Conservation (phyloP, 2,797 vertebrate species). For the Epinephelus coioides region DNA sequence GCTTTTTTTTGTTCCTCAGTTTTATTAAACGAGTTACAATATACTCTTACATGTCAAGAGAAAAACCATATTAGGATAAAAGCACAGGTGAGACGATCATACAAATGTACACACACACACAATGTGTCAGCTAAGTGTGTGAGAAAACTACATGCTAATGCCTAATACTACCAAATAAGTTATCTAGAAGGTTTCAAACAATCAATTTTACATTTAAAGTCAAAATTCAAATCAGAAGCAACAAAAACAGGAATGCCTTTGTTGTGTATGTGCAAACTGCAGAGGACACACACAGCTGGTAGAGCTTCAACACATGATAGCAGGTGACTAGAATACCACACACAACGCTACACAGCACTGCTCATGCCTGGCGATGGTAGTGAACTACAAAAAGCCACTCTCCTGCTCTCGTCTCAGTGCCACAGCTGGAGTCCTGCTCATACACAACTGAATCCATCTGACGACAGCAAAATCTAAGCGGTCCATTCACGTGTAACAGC, state of each 20-base stretch:
- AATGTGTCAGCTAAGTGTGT: constrained; percentile 4
- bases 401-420: neutral
- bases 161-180: constrained; percentile 49
- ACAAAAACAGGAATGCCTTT: constrained; percentile 43
- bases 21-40: constrained; percentile 66
- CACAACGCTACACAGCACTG: constrained; percentile 22
- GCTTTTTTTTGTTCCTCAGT: constrained; percentile 5
- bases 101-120: constrained; percentile 6
- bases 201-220: constrained; percentile 31
- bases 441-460: constrained; percentile 3
- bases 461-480: neutral
- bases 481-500: constrained; percentile 6
- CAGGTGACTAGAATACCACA: constrained; percentile 8
- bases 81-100: constrained; percentile 25
- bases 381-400: neutral
- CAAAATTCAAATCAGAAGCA: constrained; percentile 50
- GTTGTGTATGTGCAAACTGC: constrained; percentile 35
- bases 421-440: constrained; percentile 3
- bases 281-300: constrained; percentile 17
- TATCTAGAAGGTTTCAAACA: constrained; percentile 38
- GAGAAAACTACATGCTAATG: constrained; percentile 41
- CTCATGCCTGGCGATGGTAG: constrained; percentile 7
- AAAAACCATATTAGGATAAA: constrained; percentile 29
- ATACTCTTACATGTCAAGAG: constrained; percentile 55
- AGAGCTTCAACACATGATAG: constrained; percentile 10